phyloP scores from a whole-genome alignment of 2,888 invertebrate genomes.

The Scelioninae gen. 2 region DNA sequence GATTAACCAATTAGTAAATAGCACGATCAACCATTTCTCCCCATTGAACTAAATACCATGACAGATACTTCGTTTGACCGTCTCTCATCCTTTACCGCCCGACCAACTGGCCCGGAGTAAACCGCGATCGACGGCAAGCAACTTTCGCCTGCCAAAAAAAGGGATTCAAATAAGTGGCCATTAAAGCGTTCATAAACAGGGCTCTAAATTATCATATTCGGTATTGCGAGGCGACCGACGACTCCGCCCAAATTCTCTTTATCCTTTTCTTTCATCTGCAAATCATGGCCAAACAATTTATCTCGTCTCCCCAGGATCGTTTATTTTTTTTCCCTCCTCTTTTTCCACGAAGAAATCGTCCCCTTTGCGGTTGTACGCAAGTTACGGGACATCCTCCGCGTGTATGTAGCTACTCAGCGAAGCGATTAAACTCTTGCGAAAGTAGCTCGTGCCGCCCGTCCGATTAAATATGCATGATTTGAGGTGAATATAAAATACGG shows the following conservation, averaged over 20 bases:
- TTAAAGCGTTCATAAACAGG: slow-evolving; percentile 40
- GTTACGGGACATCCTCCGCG: slow-evolving; percentile 61
- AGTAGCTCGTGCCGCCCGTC: slow-evolving; percentile 67
- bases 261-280: slow-evolving; percentile 49
- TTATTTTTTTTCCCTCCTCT: slow-evolving; percentile 13
- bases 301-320: slow-evolving; percentile 40
- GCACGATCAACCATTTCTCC: too few species aligned
- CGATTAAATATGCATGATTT: slow-evolving; percentile 73
- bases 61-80: too few species aligned
- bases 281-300: slow-evolving; percentile 60
- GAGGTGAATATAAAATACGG: slow-evolving; percentile 71
- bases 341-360: slow-evolving; percentile 52
- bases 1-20: too few species aligned
- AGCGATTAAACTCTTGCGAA: slow-evolving; percentile 69
- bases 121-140: too few species aligned
- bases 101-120: too few species aligned
- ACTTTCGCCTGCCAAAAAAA: neutral
- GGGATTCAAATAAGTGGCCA: slow-evolving; percentile 13
- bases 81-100: too few species aligned
- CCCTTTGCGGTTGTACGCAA: slow-evolving; percentile 60
- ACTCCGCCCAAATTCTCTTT: slow-evolving; percentile 20
- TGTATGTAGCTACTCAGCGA: slow-evolving; percentile 61
- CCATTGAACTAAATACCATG: too few species aligned
- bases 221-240: slow-evolving; percentile 15
- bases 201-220: slow-evolving; percentile 44